Conservation (phyloP, 92 coral and sea anemone genomes). For the Palythoa grandiflora region DNA sequence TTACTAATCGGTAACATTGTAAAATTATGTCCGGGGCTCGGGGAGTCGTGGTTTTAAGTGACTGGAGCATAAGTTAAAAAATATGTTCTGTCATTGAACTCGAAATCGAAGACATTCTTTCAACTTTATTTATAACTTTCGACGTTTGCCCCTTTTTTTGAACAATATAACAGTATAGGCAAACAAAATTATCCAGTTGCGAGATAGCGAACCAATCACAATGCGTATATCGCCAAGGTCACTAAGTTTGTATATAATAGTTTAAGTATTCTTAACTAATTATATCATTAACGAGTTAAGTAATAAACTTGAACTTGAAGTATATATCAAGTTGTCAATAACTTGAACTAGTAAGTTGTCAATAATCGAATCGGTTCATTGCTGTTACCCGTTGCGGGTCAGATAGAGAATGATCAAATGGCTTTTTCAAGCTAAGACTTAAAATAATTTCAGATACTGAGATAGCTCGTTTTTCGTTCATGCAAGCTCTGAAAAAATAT, state of each 20-base stretch:
- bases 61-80: neutral
- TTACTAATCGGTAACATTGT: neutral
- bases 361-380: neutral
- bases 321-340: no score
- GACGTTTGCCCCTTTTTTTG: no score
- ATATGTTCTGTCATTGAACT: no score
- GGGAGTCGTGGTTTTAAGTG: constrained; percentile 5
- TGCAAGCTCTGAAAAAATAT: neutral
- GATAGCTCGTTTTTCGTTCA: neutral
- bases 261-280: no score
- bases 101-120: no score
- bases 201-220: no score
- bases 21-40: neutral
- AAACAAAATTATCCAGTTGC: no score
- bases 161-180: no score
- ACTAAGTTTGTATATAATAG: no score
- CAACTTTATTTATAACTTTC: no score
- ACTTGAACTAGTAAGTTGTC: neutral
- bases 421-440: neutral
- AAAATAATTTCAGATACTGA: neutral
- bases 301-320: neutral
- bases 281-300: neutral
- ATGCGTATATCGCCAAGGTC: no score
- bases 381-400: neutral
- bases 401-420: neutral